Evolutionary conservation across 2,797 vertebrate species (phyloP).

Genomic region (Loriculus beryllinus): DNA sequence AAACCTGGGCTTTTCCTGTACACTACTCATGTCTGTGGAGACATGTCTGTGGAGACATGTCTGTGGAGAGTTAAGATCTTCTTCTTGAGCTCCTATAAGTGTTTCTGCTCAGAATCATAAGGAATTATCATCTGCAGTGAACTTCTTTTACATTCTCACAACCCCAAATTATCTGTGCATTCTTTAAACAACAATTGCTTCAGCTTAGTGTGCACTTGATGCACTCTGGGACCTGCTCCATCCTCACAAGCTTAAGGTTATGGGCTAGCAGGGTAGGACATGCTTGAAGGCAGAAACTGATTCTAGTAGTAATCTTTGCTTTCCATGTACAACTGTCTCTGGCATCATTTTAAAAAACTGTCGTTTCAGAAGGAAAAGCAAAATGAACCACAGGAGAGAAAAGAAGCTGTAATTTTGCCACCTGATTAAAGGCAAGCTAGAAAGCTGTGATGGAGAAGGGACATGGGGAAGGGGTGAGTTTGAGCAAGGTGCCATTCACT

Average conservation of each 20-base stretch:
- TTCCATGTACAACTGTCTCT: neutral
- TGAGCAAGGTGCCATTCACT: neutral
- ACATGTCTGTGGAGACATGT: too few species aligned
- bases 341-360: neutral
- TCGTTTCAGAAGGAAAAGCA: neutral
- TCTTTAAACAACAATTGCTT: neutral
- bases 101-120: neutral
- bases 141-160: neutral
- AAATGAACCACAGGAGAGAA: neutral
- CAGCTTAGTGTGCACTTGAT: neutral
- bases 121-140: neutral
- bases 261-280: neutral
- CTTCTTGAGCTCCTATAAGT: neutral
- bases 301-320: neutral
- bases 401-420: neutral
- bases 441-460: neutral
- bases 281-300: neutral
- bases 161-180: neutral
- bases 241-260: neutral
- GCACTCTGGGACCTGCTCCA: neutral
- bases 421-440: neutral
- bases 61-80: too few species aligned
- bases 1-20: neutral
- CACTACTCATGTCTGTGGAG: accelerated
- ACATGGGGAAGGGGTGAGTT: neutral